Conservation (phyloP, 2,888 invertebrate genomes). For the Dendrolimus pini region DNA sequence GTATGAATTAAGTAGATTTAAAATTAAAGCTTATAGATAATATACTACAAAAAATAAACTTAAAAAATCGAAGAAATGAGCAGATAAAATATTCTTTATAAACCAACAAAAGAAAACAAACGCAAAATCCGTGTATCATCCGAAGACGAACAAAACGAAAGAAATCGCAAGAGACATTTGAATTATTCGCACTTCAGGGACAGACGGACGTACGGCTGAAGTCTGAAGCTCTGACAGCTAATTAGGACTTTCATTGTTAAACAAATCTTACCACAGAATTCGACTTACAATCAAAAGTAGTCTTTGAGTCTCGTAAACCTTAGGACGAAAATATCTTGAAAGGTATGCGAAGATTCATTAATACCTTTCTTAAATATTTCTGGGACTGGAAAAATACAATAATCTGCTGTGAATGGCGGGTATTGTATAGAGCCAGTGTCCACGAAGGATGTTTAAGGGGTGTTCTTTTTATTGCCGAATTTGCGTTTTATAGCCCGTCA, state of each 20-base stretch:
- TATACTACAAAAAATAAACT: background rate
- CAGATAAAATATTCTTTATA: background rate
- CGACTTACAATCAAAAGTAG: slow-evolving; percentile 23
- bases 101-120: slow-evolving; percentile 18
- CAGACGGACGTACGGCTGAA: slow-evolving; percentile 49
- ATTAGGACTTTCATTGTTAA: slow-evolving; percentile 73
- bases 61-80: background rate
- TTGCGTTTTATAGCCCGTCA: slow-evolving; percentile 72
- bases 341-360: slow-evolving; percentile 47
- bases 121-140: slow-evolving; percentile 23
- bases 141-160: slow-evolving; percentile 58
- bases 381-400: slow-evolving; percentile 73
- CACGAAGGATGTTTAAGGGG: slow-evolving; percentile 72
- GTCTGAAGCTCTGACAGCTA: slow-evolving; percentile 71
- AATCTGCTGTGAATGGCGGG: slow-evolving; percentile 64
- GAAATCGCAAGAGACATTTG: slow-evolving; percentile 68
- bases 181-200: slow-evolving; percentile 70
- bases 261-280: slow-evolving; percentile 51
- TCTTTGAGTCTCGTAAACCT: slow-evolving; percentile 21
- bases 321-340: slow-evolving; percentile 38
- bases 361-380: slow-evolving; percentile 69
- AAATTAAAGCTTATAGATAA: no score
- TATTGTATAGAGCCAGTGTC: slow-evolving; percentile 74
- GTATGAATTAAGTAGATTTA: no score
- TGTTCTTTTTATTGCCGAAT: slow-evolving; percentile 73